Evolutionary conservation across 2,113 vertebrate species (phyloP).

Genomic region (Caloenas nicobarica): DNA sequence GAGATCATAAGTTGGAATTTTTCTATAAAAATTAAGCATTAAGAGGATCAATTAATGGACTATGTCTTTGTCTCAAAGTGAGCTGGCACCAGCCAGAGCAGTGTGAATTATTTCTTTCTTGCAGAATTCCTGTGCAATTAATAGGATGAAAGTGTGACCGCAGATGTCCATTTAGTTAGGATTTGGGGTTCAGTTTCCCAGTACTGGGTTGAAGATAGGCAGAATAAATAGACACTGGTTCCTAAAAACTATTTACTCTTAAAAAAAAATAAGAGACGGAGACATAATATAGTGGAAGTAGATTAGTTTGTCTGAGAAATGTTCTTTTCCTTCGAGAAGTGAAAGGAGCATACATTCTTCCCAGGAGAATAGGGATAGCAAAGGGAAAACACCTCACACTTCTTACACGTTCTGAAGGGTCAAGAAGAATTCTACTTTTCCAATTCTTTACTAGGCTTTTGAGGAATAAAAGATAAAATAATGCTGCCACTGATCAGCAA

Average conservation of each 20-base stretch:
- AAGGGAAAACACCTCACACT: not conserved
- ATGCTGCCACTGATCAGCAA: not conserved
- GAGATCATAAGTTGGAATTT: not conserved
- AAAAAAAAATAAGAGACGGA: not conserved
- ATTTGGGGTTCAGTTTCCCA: not conserved
- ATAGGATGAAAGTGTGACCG: not conserved
- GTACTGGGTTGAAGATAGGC: not conserved
- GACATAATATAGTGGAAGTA: not conserved
- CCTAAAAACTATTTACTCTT: not conserved
- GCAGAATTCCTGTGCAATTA: not conserved
- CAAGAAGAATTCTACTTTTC: not conserved
- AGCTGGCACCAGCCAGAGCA: not conserved
- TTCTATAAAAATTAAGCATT: not conserved
- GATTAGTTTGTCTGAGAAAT: not conserved
- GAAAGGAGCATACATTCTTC: not conserved
- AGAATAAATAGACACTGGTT: not conserved
- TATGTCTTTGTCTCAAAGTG: not conserved
- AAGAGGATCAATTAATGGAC: not conserved
- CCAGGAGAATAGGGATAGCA: not conserved
- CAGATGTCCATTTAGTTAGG: not conserved
- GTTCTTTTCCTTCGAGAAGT: not conserved
- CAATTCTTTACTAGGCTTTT: not conserved
- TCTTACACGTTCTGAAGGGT: not conserved
- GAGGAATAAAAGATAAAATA: not conserved
- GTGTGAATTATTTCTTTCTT: not conserved